Conservation (phyloP, 2,888 invertebrate genomes). For the Ectemnius cavifrons region DNA sequence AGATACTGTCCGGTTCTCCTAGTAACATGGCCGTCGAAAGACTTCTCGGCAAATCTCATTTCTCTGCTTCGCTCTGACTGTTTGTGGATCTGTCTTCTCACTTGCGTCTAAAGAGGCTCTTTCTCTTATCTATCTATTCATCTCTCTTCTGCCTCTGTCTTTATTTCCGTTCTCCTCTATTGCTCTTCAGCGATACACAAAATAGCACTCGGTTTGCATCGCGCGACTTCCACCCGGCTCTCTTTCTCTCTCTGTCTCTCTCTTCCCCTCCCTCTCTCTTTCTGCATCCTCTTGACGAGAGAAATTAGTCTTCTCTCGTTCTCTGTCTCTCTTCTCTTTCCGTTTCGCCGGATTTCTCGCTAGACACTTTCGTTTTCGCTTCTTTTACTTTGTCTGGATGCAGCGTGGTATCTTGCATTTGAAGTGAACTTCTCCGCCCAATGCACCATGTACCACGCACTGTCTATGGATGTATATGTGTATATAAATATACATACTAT, state of each 20-base stretch:
- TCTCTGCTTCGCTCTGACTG: slow-evolving; percentile 55
- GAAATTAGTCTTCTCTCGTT: slow-evolving; percentile 49
- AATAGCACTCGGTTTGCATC: slow-evolving; percentile 62
- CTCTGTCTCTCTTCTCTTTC: slow-evolving; percentile 47
- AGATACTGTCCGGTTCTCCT: slow-evolving; percentile 69
- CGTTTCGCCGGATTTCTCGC: slow-evolving; percentile 6
- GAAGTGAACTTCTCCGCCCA: slow-evolving; percentile 41
- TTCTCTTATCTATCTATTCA: slow-evolving; percentile 19
- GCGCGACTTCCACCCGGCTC: slow-evolving; percentile 62
- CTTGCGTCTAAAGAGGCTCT: slow-evolving; percentile 48
- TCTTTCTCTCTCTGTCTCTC: slow-evolving; percentile 6
- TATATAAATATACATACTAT: slow-evolving; percentile 4
- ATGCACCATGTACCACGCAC: slow-evolving; percentile 49
- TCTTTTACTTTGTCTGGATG: slow-evolving; percentile 42
- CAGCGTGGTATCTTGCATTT: slow-evolving; percentile 52
- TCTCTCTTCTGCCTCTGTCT: not conserved
- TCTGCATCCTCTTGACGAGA: slow-evolving; percentile 61
- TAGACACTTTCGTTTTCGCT: slow-evolving; percentile 17
- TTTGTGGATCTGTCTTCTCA: slow-evolving; percentile 54
- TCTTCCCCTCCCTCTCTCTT: too few relatives aligned
- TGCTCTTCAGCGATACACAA: slow-evolving; percentile 41
- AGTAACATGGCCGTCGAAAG: slow-evolving; percentile 56
- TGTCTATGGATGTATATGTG: slow-evolving; percentile 19
- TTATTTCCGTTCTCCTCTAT: not conserved
- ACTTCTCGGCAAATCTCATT: slow-evolving; percentile 52